Conservation (phyloP, 2,797 vertebrate genomes). For the Acridotheres tristis region DNA sequence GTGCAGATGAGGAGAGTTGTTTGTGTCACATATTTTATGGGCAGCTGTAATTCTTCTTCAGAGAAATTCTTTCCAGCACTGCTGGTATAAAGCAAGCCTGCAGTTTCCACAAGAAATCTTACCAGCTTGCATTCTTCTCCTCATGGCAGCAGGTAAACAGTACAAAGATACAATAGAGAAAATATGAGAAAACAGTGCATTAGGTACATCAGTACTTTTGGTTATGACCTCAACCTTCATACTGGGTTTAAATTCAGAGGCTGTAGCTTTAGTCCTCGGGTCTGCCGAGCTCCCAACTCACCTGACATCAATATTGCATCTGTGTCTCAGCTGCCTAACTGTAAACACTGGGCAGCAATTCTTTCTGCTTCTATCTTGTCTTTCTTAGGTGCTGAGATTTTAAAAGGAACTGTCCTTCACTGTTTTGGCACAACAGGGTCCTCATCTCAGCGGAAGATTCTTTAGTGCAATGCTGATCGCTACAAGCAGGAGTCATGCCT, state of each 20-base stretch:
- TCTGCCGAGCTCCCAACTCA: neutral
- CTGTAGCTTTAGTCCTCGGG: neutral
- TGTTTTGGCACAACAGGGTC: neutral
- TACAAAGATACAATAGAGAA: neutral
- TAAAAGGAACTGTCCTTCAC: neutral
- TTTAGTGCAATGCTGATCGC: neutral
- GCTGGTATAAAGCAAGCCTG: slow-evolving; percentile 6
- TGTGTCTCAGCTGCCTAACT: neutral
- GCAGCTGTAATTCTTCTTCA: neutral
- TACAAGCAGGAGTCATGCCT: neutral
- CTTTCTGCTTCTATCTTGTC: neutral
- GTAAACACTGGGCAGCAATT: neutral
- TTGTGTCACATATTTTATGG: slow-evolving; percentile 18
- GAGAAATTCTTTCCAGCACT: slow-evolving; percentile 11
- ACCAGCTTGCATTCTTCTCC: neutral
- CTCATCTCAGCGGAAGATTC: neutral
- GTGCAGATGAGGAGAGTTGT: neutral
- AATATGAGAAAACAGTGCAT: neutral
- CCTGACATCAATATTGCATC: neutral
- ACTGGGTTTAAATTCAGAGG: neutral
- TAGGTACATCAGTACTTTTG: neutral
- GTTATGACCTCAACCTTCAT: neutral
- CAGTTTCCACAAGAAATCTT: neutral
- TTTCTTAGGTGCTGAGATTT: neutral
- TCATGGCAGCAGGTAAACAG: neutral